Conservation (phyloP, 2,797 vertebrate species). For the Sebastes iracundus region DNA sequence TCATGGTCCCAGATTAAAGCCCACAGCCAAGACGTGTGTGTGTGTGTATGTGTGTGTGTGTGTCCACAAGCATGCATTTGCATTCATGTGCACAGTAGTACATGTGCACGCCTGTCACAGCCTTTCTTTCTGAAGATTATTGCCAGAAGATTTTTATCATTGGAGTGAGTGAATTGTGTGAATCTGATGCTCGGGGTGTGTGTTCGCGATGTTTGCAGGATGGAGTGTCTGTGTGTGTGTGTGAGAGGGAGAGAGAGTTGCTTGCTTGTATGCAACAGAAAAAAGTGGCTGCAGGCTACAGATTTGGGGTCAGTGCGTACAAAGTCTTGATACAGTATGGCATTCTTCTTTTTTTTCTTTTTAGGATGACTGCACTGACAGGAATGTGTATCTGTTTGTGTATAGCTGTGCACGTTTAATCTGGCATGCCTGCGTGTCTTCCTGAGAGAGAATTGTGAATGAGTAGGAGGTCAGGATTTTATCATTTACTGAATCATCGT, state of each 20-base stretch:
- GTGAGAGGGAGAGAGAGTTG: slow-evolving; percentile 4
- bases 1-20: slow-evolving; percentile 75
- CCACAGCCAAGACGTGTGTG: slow-evolving; percentile 62
- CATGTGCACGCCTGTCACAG: slow-evolving; percentile 27
- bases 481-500: background rate
- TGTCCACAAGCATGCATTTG: background rate
- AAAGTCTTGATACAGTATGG: slow-evolving; percentile 49
- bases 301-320: slow-evolving; percentile 67
- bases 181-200: slow-evolving; percentile 23
- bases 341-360: slow-evolving; percentile 8
- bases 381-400: background rate
- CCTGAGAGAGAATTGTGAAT: slow-evolving; percentile 23
- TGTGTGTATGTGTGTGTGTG: background rate
- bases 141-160: slow-evolving; percentile 20
- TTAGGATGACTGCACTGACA: slow-evolving; percentile 16
- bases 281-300: slow-evolving; percentile 59
- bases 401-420: background rate
- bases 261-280: slow-evolving; percentile 41
- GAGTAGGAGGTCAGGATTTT: slow-evolving; percentile 32
- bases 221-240: background rate
- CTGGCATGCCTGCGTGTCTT: background rate
- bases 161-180: slow-evolving; percentile 34
- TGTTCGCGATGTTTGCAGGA: slow-evolving; percentile 29
- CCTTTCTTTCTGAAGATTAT: slow-evolving; percentile 34
- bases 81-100: slow-evolving; percentile 13